Evolutionary conservation across 2,113 vertebrate species (phyloP), one percentile per base, ranked within the genome.

Genomic region (Scomber japonicus): DNA sequence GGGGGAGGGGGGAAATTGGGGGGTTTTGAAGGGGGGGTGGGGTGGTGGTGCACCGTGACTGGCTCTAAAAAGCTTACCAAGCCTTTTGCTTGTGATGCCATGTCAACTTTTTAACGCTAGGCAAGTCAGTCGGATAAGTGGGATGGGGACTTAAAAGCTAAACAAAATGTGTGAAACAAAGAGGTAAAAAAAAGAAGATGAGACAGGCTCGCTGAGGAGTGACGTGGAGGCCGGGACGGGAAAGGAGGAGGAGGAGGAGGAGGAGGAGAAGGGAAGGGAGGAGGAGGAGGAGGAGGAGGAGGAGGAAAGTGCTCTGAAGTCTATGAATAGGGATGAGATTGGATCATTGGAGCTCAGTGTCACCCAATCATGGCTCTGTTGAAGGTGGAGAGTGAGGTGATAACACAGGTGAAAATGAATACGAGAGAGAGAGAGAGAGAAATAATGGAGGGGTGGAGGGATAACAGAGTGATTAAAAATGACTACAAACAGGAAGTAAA

Each of bases 51-150:
- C 85, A 81, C 87, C 71, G 71, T 85, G 88, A 90, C 85, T 78
- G 72, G 75, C 81, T 86, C 62, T 85, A 80, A 87, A 91, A 83
- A 82, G 93, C 89, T 90, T 87, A 91, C 55, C 83, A 63, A 81
- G 78, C 80, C 76, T 79, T 91, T 74, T 78, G 75, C 82, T 82
- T 69, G 79, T 79, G 88, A 91, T 80, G 83, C 71, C 84, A 63
- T 84, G 87, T 91, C 83, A 80, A 91, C 60, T 78, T 81, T 84
- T 80, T 67, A 78, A 75, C 48, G 57, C 73, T 13, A 79, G 69
- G 76, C 67, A 73, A 78, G 79, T 70, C 68, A 60, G 63, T 17
- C 5, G 12, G n/a, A 55, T 50, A 73, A 72, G 54, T 68, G 9
- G 35, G 8, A 40, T 6, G 35, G 21, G 19, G 80, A 82, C 79